Evolutionary conservation across 2,888 invertebrate species (phyloP), one percentile per base, ranked within the genome.

Genomic region (Drosophila lacicola): DNA sequence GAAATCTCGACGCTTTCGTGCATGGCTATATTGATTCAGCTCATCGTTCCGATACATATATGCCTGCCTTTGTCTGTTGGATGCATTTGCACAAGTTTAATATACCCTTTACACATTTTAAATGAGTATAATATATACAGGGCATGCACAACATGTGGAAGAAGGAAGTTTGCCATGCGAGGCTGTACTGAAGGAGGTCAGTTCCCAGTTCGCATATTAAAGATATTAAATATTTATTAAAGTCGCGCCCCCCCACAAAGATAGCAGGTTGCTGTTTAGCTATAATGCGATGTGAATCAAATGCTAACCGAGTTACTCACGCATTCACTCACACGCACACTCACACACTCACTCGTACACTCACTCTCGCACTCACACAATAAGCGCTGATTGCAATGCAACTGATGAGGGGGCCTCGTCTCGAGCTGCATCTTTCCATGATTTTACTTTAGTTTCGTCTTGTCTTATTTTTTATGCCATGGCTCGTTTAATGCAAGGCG

Each of bases 401-500:
- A n/a, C 54, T 50, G 47, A 41, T 39, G 50, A 44, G 37, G n/a
- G 37, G n/a, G n/a, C 65, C 44, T 25, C 44, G 41, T 61, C 64
- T 61, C 39, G 14, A 21, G 47, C 53, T 55, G 47, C 56, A 67
- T 13, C 44, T 49, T 37, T 55, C 42, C 67, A 53, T 66, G 25
- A 51, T 51, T 21, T 68, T 56, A 41, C 60, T 63, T 41, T 21
- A 37, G 68, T 54, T 34, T 41, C 37, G 29, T 11, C 10, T 58
- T 37, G 34, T 58, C n/a, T 11, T 25, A 17, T 14, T 36, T 49
- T 17, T 45, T 9, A 44, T 70, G 72, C 71, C 70, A 82, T 76
- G 87, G 69, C 87, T 80, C 83, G 86, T 81, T 82, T 72, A 82
- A 70, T 69, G 46, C 47, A 13, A 39, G 36, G 17, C 29, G n/a